These are phyloP conservation scores for Tridacna crocea DNA, from an alignment of 2,888 invertebrate species.

Conservation along the genomic window DNA sequence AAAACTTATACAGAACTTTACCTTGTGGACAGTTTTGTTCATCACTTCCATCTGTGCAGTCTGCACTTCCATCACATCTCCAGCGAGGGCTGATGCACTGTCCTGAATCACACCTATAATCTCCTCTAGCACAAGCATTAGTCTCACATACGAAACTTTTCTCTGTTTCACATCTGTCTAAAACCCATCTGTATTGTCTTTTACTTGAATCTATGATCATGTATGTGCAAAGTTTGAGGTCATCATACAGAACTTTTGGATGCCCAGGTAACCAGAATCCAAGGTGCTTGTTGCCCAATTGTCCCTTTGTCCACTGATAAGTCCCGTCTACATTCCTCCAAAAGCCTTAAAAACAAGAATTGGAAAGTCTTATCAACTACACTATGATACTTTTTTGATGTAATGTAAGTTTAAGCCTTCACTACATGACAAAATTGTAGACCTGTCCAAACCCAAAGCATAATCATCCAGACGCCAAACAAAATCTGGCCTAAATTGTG, in stretches of 20 bases:
- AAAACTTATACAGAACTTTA: slow-evolving; percentile 24
- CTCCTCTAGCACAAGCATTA: slow-evolving; percentile 66
- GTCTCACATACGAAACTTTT: slow-evolving; percentile 70
- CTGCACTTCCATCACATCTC: slow-evolving; percentile 71
- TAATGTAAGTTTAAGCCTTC: too few species aligned
- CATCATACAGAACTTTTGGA: slow-evolving; percentile 41
- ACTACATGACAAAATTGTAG: too few species aligned
- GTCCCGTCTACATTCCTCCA: slow-evolving; percentile 61
- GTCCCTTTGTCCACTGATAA: slow-evolving; percentile 67
- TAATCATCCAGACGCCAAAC: too few species aligned
- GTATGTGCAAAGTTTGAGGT: slow-evolving; percentile 52
- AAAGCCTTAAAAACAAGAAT: slow-evolving; percentile 60
- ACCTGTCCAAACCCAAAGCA: too few species aligned
- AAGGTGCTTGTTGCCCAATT: slow-evolving; percentile 54
- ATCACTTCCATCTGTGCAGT: slow-evolving; percentile 75
- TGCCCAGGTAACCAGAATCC: slow-evolving; percentile 71
- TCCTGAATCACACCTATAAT: slow-evolving; percentile 70
- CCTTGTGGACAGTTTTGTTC: slow-evolving; percentile 70
- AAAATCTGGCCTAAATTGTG: too few species aligned
- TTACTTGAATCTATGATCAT: slow-evolving; percentile 28
- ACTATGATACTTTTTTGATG: too few species aligned
- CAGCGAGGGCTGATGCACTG: slow-evolving; percentile 66
- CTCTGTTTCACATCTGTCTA: slow-evolving; percentile 66
- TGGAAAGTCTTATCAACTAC: too few species aligned
- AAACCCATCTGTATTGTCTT: slow-evolving; percentile 84